Conservation (phyloP, 2,113 vertebrate genomes). For the Xenopus borealis region DNA sequence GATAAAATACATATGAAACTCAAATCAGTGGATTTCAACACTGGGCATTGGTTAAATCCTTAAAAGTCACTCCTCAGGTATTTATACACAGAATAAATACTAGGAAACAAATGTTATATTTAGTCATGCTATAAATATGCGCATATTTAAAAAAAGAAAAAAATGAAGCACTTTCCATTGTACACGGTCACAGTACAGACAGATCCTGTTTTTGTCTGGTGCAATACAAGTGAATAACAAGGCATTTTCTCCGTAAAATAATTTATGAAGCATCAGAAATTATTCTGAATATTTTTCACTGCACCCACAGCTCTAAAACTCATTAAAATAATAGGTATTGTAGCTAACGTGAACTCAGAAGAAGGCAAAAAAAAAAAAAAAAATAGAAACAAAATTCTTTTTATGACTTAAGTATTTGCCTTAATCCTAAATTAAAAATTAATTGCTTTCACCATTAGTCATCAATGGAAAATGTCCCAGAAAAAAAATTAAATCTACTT, state of each 20-base stretch:
- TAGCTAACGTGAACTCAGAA: neutral
- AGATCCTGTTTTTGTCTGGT: neutral
- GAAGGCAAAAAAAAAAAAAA: neutral
- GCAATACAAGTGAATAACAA: neutral
- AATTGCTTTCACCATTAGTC: slow-evolving; percentile 25
- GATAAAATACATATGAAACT: no score
- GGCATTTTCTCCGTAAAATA: neutral
- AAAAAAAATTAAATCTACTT: slow-evolving; percentile 1
- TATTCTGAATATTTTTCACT: neutral
- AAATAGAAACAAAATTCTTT: no score
- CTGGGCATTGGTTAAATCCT: no score
- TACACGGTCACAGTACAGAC: neutral
- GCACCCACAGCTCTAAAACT: slow-evolving; percentile 4
- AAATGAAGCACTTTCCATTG: neutral
- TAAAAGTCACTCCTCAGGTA: no score
- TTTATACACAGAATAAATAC: no score
- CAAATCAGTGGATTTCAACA: no score
- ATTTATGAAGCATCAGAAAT: slow-evolving; percentile 32
- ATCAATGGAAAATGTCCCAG: slow-evolving; percentile 2
- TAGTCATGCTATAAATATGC: neutral
- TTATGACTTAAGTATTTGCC: slow-evolving; percentile 7
- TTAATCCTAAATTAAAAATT: slow-evolving; percentile 22
- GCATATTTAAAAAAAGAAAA: neutral
- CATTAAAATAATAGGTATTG: slow-evolving; percentile 13
- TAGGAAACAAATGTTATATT: neutral